Conservation (phyloP, 2,797 vertebrate genomes). For the Pogoniulus pusillus region DNA sequence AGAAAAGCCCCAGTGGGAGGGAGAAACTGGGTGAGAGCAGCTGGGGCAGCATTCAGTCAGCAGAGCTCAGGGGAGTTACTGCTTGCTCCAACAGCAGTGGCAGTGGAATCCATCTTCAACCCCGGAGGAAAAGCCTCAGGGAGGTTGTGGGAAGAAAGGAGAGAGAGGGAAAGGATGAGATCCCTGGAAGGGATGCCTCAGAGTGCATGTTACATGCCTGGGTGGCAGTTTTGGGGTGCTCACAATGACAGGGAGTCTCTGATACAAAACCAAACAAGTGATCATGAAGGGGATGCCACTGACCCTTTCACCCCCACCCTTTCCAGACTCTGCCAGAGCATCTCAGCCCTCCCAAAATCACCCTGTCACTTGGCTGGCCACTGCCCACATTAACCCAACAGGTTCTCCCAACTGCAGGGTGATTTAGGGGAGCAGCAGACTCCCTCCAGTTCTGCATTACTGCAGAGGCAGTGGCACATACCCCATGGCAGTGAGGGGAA, state of each 20-base stretch:
- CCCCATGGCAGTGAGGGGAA: accelerated
- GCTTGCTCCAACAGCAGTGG: accelerated
- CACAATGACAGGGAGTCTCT: accelerated
- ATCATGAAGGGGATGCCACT: not conserved
- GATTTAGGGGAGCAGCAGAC: not conserved
- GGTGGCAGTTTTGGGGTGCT: not conserved
- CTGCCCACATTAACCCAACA: accelerated
- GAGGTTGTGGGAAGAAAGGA: not conserved
- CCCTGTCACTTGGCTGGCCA: not conserved
- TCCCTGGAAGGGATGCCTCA: not conserved
- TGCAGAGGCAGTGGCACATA: not conserved
- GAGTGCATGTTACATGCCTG: accelerated
- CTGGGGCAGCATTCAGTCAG: accelerated
- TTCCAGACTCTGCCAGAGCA: not conserved
- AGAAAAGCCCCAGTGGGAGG: not conserved
- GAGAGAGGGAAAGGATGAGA: not conserved
- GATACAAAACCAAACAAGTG: accelerated
- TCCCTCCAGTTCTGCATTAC: not conserved
- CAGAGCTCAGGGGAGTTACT: accelerated
- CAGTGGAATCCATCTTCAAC: not conserved
- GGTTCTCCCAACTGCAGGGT: not conserved
- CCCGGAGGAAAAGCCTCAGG: not conserved
- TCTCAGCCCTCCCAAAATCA: not conserved
- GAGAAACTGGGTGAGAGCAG: not conserved
- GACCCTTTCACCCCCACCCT: not conserved